These are phyloP conservation scores for Andrena minutula DNA, from an alignment of 2,888 invertebrate genomes.

Conservation along the genomic window DNA sequence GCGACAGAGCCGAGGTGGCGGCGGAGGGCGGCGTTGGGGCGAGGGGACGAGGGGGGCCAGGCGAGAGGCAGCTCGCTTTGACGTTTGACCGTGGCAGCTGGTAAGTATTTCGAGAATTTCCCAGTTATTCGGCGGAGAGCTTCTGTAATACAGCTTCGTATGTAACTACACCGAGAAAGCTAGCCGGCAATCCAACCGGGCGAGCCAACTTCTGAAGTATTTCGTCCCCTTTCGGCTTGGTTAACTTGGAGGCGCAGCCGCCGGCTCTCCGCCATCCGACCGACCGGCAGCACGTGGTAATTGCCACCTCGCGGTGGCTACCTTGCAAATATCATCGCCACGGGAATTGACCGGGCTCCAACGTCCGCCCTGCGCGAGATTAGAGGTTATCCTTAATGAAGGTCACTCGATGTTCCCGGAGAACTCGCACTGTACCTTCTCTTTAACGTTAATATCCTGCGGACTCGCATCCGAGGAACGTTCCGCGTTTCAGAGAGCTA, in stretches of 20 bases:
- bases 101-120: conserved; percentile 68
- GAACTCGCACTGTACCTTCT: background rate
- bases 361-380: conserved; percentile 31
- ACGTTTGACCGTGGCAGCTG: conserved; percentile 64
- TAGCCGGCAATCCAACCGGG: conserved; percentile 42
- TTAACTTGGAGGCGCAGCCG: conserved; percentile 39
- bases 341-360: conserved; percentile 33
- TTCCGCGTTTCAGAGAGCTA: background rate
- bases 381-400: conserved; percentile 57
- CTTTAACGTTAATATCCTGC: conserved; percentile 17
- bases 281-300: conserved; percentile 55
- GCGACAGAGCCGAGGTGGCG: background rate
- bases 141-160: conserved; percentile 62
- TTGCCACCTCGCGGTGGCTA: conserved; percentile 61
- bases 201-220: conserved; percentile 60
- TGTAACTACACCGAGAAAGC: conserved; percentile 49
- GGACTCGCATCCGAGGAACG: background rate
- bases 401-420: conserved; percentile 14
- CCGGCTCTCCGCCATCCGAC: conserved; percentile 14
- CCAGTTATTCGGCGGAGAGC: conserved; percentile 51
- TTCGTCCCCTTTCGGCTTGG: conserved; percentile 49
- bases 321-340: conserved; percentile 56
- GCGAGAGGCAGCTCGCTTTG: conserved; percentile 63
- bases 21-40: too few species aligned
- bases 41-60: background rate